Conservation (phyloP, 2,113 vertebrate species). For the Epinephelus cyanopodus region DNA sequence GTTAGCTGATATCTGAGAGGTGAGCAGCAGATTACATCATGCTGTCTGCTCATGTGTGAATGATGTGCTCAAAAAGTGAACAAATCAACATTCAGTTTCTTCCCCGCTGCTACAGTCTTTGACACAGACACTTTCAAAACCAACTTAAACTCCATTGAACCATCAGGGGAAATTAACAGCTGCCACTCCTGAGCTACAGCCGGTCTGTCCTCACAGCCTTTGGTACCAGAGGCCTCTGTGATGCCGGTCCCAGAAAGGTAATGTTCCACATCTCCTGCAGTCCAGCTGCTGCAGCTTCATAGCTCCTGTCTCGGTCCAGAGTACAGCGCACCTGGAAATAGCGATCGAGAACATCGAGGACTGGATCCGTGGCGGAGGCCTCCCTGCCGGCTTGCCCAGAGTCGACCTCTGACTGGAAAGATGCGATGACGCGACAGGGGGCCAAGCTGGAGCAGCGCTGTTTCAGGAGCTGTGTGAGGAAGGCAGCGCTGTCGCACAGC, state of each 20-base stretch:
- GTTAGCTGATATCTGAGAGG: not conserved
- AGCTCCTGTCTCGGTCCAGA: conserved; percentile 62
- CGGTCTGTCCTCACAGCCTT: conserved; percentile 1
- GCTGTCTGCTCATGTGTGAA: not conserved
- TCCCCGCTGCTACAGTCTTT: not conserved
- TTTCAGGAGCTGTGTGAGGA: conserved; percentile 70
- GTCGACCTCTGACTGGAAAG: conserved; percentile 65
- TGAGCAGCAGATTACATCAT: not conserved
- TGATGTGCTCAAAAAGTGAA: not conserved
- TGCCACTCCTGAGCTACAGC: conserved; percentile 68
- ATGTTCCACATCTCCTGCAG: conserved; percentile 74
- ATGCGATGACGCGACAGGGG: conserved; percentile 79
- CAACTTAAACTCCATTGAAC: conserved; percentile 78
- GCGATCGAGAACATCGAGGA: conserved; percentile 79
- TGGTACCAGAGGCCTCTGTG: not conserved
- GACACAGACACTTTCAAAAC: conserved; percentile 32
- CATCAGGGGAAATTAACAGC: conserved; percentile 66
- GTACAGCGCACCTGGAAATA: conserved; percentile 82
- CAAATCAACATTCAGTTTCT: not conserved
- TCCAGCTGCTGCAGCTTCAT: conserved; percentile 52
- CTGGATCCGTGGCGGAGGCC: conserved; percentile 43
- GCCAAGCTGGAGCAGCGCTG: conserved; percentile 1
- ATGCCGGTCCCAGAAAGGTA: conserved; percentile 75
- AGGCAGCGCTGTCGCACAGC: conserved; percentile 81
- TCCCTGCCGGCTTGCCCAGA: not conserved